These are phyloP conservation scores for Ictidomys tridecemlineatus DNA, from an alignment of 2,113 vertebrate genomes.

Conservation along the genomic window DNA sequence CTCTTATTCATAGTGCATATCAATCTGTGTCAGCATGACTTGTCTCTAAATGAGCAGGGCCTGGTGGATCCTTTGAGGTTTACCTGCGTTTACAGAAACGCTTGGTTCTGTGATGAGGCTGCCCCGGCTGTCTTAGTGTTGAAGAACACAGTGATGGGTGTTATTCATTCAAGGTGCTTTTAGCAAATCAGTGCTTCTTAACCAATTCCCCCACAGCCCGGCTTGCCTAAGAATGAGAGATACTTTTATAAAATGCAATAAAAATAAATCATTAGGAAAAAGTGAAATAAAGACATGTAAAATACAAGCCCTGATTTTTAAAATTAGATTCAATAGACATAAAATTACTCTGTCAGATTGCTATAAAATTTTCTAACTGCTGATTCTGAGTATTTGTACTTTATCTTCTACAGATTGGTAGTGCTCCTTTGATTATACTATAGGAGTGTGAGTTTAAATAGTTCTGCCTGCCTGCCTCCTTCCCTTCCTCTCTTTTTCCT, in stretches of 20 bases:
- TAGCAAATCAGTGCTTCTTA: neutral
- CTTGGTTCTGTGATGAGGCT: neutral
- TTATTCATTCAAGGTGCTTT: neutral
- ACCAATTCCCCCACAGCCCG: neutral
- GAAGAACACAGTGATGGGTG: neutral
- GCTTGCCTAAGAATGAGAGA: constrained; percentile 15
- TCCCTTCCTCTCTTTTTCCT: neutral
- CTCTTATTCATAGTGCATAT: neutral
- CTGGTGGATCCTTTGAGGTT: neutral
- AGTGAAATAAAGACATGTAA: neutral
- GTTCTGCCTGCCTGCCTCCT: neutral
- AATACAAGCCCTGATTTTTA: constrained; percentile 18
- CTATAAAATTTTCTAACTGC: constrained; percentile 31
- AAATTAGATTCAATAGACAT: constrained; percentile 14
- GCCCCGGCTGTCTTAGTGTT: neutral
- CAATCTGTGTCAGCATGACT: neutral
- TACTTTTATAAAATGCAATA: constrained; percentile 43
- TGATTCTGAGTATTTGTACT: constrained; percentile 22
- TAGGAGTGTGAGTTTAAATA: neutral
- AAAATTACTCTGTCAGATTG: constrained; percentile 30
- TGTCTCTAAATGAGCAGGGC: neutral
- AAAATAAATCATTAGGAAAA: constrained; percentile 46
- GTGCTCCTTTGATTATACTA: neutral
- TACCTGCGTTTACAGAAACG: neutral
- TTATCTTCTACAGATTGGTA: neutral